phyloP scores from a whole-genome alignment of 1,140 invertebrate genomes.

The Mylabris phalerata region DNA sequence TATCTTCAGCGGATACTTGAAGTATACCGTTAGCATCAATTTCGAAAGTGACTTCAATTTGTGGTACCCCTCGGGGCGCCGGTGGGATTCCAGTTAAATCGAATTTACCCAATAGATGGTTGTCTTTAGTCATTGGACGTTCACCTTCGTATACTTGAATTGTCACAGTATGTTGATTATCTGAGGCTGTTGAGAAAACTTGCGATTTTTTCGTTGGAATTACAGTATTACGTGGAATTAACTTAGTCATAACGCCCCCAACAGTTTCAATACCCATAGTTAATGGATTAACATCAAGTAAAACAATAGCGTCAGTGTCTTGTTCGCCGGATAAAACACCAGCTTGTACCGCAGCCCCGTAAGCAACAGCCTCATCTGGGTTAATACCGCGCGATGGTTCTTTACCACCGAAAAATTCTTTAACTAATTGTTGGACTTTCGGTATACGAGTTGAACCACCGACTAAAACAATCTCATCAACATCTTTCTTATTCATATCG shows the following conservation, averaged over 20 bases:
- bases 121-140: constrained; percentile 99
- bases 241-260: constrained; percentile 98
- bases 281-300: constrained; percentile 96
- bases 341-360: constrained; percentile 97
- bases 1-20: constrained; percentile 92
- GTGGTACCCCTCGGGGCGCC: constrained; percentile 95
- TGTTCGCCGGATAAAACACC: constrained; percentile 86
- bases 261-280: constrained; percentile 99
- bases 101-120: constrained; percentile 93
- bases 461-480: constrained; percentile 98
- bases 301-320: constrained; percentile 92
- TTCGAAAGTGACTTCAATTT: constrained; percentile 98
- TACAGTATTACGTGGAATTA: constrained; percentile 96
- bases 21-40: constrained; percentile 97
- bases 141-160: constrained; percentile 98
- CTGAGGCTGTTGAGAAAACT: constrained; percentile 97
- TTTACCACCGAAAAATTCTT: constrained; percentile 97
- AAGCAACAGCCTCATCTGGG: constrained; percentile 96
- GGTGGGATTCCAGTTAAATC: constrained; percentile 97
- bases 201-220: constrained; percentile 99
- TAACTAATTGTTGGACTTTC: constrained; percentile 97
- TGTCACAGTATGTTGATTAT: constrained; percentile 98
- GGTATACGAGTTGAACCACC: constrained; percentile 99
- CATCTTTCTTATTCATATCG: constrained; percentile 97
- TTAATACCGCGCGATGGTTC: constrained; percentile 97